Evolutionary conservation across 2,797 vertebrate species (phyloP), one percentile per base, ranked within the genome.

Genomic region (Sebastes elongatus): DNA sequence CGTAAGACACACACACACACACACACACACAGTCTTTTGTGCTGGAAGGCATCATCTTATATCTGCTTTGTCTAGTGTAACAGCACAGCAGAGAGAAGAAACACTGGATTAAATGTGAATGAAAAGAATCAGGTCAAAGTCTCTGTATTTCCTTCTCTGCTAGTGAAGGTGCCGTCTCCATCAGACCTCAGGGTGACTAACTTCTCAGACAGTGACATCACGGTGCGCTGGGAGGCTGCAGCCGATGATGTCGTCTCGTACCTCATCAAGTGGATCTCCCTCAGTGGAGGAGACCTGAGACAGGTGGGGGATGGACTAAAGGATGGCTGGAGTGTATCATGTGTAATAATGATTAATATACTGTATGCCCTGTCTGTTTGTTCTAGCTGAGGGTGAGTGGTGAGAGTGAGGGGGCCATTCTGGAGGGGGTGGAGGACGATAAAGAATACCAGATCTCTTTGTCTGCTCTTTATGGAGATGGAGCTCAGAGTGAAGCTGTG

Each of bases 201-300:
- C 81, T 97, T 98, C 90, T 96, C 97, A 0, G 96, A 96, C 65
- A 96, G 89, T 63, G 89, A 96, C 3, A 96, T 97, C 81, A 96
- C 86, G 0, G 96, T 98, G 70, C 94, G 93, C 25, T 99, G 98
- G 98, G 95, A 95, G 56, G 90, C 96, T 0, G 96, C 96, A 0
- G 96, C 96, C 0, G 96, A 96, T 0, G 97, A 98, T 0, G 97
- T 98, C 3, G 95, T 97, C 5, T 96, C 96, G 7, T 98, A 99
- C 72, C 96, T 98, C 85, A 97, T 99, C 92, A 98, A 97, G 83
- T 99, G 98, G 98, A 98, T 94, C 32, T 96, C 97, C 2, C 94
- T 96, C 13, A 94, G 95, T 30, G 97, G 97, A 71, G 97, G 97
- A 59, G 93, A 96, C 76, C 95, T 98, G 55, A 96, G 93, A 42